Conservation (phyloP, 2,113 vertebrate genomes). For the Menidia beryllina region DNA sequence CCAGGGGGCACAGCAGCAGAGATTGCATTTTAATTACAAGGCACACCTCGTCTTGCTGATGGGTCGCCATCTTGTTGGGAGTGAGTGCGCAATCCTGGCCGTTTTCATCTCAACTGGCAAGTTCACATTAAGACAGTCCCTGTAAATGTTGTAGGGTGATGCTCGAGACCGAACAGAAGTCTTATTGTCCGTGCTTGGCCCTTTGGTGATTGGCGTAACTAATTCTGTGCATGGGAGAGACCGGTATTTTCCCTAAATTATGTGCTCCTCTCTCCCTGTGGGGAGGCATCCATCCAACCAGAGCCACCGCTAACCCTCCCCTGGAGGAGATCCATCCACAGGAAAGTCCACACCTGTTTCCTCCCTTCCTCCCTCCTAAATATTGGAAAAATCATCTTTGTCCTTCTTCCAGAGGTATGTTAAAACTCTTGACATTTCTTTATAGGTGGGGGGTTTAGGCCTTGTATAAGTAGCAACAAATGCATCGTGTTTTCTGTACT, state of each 20-base stretch:
- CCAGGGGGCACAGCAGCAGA: slow-evolving; percentile 79
- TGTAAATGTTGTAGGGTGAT: slow-evolving; percentile 26
- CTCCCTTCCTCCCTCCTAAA: slow-evolving; percentile 32
- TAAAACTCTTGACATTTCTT: slow-evolving; percentile 77
- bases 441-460: slow-evolving; percentile 56
- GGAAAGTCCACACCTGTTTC: slow-evolving; percentile 77
- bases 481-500: slow-evolving; percentile 47
- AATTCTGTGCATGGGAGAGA: slow-evolving; percentile 52
- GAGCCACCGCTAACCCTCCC: slow-evolving; percentile 72
- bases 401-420: slow-evolving; percentile 65
- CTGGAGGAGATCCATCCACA: slow-evolving; percentile 70
- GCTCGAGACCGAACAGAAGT: slow-evolving; percentile 22
- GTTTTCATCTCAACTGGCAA: slow-evolving; percentile 52
- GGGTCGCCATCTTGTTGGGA: slow-evolving; percentile 74
- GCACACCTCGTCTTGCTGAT: slow-evolving; percentile 79
- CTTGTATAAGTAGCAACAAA: slow-evolving; percentile 58
- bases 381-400: slow-evolving; percentile 64
- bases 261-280: slow-evolving; percentile 68
- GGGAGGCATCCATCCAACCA: slow-evolving; percentile 75
- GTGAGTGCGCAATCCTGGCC: slow-evolving; percentile 47
- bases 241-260: slow-evolving; percentile 72
- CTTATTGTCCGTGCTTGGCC: slow-evolving; percentile 67
- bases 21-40: slow-evolving; percentile 86
- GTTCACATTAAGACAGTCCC: slow-evolving; percentile 59
- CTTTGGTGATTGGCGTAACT: slow-evolving; percentile 61